A percentile compares a stretch with the other conserved stretches of the same genome.
phyloP scores from a whole-genome alignment of 2,113 vertebrate genomes.

The Cromileptes altivelis region DNA sequence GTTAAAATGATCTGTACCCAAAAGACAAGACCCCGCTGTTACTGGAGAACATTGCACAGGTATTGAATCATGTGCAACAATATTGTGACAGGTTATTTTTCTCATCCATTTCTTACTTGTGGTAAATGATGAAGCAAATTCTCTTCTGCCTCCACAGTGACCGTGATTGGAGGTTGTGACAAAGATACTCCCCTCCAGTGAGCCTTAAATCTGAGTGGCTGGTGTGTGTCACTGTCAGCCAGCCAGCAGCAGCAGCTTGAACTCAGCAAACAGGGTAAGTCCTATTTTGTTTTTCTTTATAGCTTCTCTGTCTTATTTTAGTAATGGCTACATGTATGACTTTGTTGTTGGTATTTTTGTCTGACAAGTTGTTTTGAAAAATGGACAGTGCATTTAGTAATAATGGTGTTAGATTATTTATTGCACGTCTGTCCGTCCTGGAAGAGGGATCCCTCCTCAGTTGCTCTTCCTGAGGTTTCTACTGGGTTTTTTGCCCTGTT shows the following conservation, averaged over 20 bases:
- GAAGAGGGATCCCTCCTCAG: too few relatives aligned
- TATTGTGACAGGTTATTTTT: slow-evolving; percentile 23
- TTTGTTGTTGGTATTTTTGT: slow-evolving; percentile 3
- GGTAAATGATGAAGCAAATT: not conserved
- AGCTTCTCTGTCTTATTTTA: not conserved
- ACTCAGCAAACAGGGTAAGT: slow-evolving; percentile 23
- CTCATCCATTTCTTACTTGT: not conserved
- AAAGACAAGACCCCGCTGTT: not conserved
- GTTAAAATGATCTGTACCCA: not conserved
- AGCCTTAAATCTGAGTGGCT: slow-evolving; percentile 15
- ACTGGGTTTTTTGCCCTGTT: too few relatives aligned
- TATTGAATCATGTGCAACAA: slow-evolving; percentile 18
- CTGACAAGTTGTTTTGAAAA: not conserved
- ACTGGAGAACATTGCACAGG: not conserved
- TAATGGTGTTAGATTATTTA: not conserved
- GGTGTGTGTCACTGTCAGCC: slow-evolving; percentile 13
- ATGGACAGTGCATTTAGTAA: not conserved
- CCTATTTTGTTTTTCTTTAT: not conserved
- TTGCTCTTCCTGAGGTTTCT: too few relatives aligned
- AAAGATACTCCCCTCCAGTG: slow-evolving; percentile 8
- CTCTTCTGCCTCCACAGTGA: slow-evolving; percentile 14
- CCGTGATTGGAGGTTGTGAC: slow-evolving; percentile 27
- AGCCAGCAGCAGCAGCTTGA: slow-evolving; percentile 22
- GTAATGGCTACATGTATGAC: not conserved
- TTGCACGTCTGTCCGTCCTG: too few relatives aligned